phyloP scores from a whole-genome alignment of 2,888 invertebrate genomes.

The Biston betularia region DNA sequence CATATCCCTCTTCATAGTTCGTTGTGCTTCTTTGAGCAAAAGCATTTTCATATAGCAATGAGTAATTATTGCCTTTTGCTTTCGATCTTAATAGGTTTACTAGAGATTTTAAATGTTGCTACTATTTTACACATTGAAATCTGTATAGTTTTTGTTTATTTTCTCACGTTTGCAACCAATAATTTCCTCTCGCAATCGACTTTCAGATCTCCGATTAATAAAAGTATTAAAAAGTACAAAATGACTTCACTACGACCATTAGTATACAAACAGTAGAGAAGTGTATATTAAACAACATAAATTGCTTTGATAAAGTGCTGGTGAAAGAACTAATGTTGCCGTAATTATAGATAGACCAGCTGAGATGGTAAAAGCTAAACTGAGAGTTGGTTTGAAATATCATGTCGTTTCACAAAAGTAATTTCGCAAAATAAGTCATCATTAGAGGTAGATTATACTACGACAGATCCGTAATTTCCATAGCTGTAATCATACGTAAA shows the following conservation, averaged over 20 bases:
- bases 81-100: no score
- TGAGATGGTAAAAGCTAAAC: constrained; percentile 47
- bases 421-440: no score
- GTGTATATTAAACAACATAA: constrained; percentile 72
- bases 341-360: constrained; percentile 64
- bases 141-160: neutral
- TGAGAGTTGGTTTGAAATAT: constrained; percentile 8
- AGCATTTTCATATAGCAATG: no score
- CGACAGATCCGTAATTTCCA: neutral
- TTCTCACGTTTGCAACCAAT: constrained; percentile 32
- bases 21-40: no score
- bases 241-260: constrained; percentile 61
- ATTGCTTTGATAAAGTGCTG: constrained; percentile 74
- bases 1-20: no score
- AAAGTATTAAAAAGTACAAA: constrained; percentile 40
- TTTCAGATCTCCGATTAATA: constrained; percentile 42
- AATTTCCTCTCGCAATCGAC: constrained; percentile 32
- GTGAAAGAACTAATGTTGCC: constrained; percentile 69
- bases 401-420: neutral
- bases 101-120: no score
- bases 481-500: no score
- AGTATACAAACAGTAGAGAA: constrained; percentile 77
- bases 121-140: neutral
- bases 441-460: neutral
- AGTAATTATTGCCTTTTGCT: no score